These are phyloP conservation scores for Centrocercus urophasianus DNA, from an alignment of 2,113 vertebrate species.

Conservation along the genomic window DNA sequence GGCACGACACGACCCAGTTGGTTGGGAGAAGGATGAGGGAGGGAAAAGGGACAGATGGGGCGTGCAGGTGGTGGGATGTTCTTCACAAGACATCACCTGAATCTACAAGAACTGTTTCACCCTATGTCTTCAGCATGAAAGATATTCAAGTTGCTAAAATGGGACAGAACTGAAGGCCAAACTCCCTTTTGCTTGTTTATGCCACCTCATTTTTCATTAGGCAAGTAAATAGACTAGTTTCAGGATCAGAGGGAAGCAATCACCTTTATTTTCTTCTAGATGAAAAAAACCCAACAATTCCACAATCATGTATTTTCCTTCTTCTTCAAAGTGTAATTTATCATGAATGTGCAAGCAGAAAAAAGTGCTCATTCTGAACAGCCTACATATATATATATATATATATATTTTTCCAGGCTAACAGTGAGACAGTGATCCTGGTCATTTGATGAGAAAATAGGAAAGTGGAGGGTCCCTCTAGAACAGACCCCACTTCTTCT, in stretches of 20 bases:
- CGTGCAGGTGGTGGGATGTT: not conserved
- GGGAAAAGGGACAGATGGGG: not conserved
- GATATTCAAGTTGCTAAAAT: not conserved
- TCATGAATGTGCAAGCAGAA: not conserved
- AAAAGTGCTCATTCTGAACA: not conserved
- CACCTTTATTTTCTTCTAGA: not conserved
- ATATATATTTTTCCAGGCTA: not conserved
- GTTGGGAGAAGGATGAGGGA: not conserved
- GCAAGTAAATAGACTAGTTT: not conserved
- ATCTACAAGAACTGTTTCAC: not conserved
- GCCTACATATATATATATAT: no score
- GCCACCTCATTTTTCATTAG: not conserved
- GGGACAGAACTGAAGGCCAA: not conserved
- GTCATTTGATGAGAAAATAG: not conserved
- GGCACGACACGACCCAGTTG: not conserved
- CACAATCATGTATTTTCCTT: not conserved
- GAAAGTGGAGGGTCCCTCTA: not conserved
- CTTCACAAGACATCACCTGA: not conserved
- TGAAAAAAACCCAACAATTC: not conserved
- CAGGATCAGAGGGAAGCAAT: not conserved
- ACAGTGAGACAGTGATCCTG: not conserved
- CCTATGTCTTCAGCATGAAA: not conserved
- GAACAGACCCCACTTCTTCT: not conserved
- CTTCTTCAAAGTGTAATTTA: not conserved
- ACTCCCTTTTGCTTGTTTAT: not conserved